Evolutionary conservation across 2,888 invertebrate genomes (phyloP), one percentile per base, ranked within the genome.

Genomic region (Carcina quercana): DNA sequence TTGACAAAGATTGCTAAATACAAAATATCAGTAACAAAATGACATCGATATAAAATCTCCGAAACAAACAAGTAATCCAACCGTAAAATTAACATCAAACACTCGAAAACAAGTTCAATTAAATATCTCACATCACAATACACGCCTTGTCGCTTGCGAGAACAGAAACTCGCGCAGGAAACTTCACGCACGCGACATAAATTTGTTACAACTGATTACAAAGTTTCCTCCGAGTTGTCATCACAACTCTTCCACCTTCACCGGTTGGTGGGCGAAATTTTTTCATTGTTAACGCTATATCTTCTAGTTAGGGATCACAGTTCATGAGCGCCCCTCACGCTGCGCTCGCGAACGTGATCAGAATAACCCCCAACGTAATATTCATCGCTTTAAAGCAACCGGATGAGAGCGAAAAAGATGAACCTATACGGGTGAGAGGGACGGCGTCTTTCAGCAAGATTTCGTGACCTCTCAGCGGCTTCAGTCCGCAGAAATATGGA

Each of bases 401-500:
- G 53, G 57, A 52, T 57, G 63, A 49, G 74, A 50, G 64, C 20
- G 64, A 76, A 30, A 43, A 59, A 42, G 79, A 79, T 52, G 42
- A 40, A 35, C 40, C 41, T 47, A 62, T 68, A 60, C 47, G 59
- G 34, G 22, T 32, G 57, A 78, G 45, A 43, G 59, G 50, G 67
- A 61, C 34, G 42, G 28, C 38, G 40, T 47, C 59, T 63, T 65
- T 66, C 64, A 59, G 69, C 71, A 71, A 79, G 80, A 80, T 72
- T 79, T 70, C 79, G 83, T 82, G 83, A 82, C 83, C 82, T 83
- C 78, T 83, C 83, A 79, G 64, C 78, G 66, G 71, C 71, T 79
- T 72, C 74, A 69, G 78, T 69, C 74, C 70, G 69, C 67, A 82
- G 73, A 85, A 84, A 84, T 84, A 85, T 84, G 83, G 79, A 71